Percentiles rank a stretch among this genome's conserved stretches.
Evolutionary conservation across 2,113 vertebrate genomes (phyloP).

Genomic region (Plectropomus leopardus): DNA sequence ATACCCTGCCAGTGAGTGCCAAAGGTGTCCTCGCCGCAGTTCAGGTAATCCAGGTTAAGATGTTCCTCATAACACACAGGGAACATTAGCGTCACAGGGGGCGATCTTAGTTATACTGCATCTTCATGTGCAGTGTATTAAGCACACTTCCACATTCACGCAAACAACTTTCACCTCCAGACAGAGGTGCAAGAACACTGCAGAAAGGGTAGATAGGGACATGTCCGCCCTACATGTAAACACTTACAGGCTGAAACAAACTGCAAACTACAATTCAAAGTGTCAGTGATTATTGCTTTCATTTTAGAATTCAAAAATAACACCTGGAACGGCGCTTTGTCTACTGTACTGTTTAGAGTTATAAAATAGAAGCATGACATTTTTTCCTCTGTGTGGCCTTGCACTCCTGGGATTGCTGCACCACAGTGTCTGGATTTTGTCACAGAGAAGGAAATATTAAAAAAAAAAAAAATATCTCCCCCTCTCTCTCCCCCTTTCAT

Average conservation of each 20-base stretch:
- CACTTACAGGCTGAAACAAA: not conserved
- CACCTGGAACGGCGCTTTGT: not conserved
- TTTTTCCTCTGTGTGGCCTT: not conserved
- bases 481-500: too few relatives aligned
- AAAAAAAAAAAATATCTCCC: too few relatives aligned
- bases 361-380: not conserved
- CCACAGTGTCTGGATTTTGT: not conserved
- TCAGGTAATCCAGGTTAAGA: constrained; percentile 71
- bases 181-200: not conserved
- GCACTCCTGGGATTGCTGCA: not conserved
- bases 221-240: not conserved
- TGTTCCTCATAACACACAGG: constrained; percentile 55
- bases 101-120: constrained; percentile 6
- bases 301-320: not conserved
- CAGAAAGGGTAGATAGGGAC: not conserved
- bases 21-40: constrained; percentile 37
- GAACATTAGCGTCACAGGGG: constrained; percentile 36
- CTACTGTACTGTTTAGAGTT: not conserved
- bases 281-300: not conserved
- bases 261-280: not conserved
- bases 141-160: not conserved
- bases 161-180: constrained; percentile 29
- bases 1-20: constrained; percentile 43
- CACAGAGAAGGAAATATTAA: not conserved
- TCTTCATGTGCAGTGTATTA: constrained; percentile 38